Conservation (phyloP, 1,140 invertebrate genomes). For the Drosophila ogumai region DNA sequence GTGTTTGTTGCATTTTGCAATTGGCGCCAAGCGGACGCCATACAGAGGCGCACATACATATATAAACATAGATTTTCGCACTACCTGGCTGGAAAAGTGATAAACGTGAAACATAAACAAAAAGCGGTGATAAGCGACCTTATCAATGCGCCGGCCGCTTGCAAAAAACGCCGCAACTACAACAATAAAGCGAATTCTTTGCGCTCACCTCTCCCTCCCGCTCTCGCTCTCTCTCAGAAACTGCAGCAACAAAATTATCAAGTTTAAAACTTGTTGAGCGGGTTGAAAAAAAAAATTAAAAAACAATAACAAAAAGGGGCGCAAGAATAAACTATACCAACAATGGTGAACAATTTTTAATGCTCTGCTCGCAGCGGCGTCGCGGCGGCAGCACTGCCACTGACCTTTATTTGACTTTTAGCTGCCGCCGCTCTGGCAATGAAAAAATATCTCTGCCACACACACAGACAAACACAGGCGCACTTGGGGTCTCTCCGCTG, state of each 20-base stretch:
- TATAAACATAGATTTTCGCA: slow-evolving; percentile 51
- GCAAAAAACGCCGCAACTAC: slow-evolving; percentile 17
- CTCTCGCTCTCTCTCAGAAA: slow-evolving; percentile 2
- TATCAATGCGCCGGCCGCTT: slow-evolving; percentile 72
- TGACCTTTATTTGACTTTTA: slow-evolving; percentile 83
- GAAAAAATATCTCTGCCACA: slow-evolving; percentile 73
- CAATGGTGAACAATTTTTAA: slow-evolving; percentile 74
- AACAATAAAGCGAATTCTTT: slow-evolving; percentile 37
- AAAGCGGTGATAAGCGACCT: slow-evolving; percentile 61
- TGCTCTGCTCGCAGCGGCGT: slow-evolving; percentile 49
- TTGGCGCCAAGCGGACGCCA: slow-evolving; percentile 58
- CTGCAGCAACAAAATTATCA: slow-evolving; percentile 66
- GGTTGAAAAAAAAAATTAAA: slow-evolving; percentile 49
- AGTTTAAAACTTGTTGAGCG: slow-evolving; percentile 72
- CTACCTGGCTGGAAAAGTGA: slow-evolving; percentile 59
- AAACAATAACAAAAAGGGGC: slow-evolving; percentile 35
- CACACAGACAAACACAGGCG: slow-evolving; percentile 41
- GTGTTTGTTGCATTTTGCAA: slow-evolving; percentile 33
- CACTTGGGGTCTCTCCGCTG: slow-evolving; percentile 34
- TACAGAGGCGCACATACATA: slow-evolving; percentile 6
- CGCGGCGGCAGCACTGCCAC: slow-evolving; percentile 62
- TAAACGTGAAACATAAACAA: slow-evolving; percentile 78
- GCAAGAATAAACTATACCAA: slow-evolving; percentile 69
- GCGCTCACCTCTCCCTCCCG: slow-evolving; percentile 19
- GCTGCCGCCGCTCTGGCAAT: slow-evolving; percentile 66